Percentiles rank a stretch among this genome's conserved stretches.
These are phyloP conservation scores for Rhabdomys dilectus DNA, from an alignment of 2,113 vertebrate species.

Conservation along the genomic window DNA sequence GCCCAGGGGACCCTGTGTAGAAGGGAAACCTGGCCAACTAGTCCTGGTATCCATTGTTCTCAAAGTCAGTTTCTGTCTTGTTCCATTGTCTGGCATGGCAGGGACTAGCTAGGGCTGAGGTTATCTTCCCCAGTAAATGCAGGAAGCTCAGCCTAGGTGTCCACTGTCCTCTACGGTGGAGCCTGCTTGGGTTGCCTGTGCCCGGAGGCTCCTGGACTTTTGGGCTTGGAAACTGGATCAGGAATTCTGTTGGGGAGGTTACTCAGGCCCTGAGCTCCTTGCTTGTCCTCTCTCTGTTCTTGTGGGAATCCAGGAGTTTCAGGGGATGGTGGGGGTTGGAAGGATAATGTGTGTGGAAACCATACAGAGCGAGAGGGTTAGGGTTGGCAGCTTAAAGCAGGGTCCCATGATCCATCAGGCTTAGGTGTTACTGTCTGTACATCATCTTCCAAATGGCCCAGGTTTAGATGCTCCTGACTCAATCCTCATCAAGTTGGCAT, in stretches of 20 bases:
- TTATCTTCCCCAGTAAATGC: neutral
- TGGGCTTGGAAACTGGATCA: neutral
- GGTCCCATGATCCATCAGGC: neutral
- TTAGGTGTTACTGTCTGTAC: neutral
- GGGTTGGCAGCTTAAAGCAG: neutral
- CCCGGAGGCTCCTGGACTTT: neutral
- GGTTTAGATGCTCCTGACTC: neutral
- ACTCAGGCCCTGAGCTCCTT: neutral
- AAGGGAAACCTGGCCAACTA: neutral
- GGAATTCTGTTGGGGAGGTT: neutral
- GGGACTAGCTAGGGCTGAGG: too few relatives aligned
- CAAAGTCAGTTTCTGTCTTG: neutral
- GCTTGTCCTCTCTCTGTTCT: neutral
- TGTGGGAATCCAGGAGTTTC: neutral
- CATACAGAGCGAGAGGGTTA: accelerated
- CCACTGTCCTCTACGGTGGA: neutral
- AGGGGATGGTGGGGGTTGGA: neutral
- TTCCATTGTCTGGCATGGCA: neutral
- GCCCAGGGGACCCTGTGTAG: accelerated
- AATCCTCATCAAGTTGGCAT: neutral
- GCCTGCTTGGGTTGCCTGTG: neutral
- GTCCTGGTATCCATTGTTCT: neutral
- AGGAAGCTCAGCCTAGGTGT: neutral
- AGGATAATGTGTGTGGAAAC: too few relatives aligned
- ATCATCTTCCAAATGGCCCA: neutral